Percentiles rank a stretch among this genome's conserved stretches.
Evolutionary conservation across 2,888 invertebrate species (phyloP).

Genomic region (Pharmacophagus antenor): DNA sequence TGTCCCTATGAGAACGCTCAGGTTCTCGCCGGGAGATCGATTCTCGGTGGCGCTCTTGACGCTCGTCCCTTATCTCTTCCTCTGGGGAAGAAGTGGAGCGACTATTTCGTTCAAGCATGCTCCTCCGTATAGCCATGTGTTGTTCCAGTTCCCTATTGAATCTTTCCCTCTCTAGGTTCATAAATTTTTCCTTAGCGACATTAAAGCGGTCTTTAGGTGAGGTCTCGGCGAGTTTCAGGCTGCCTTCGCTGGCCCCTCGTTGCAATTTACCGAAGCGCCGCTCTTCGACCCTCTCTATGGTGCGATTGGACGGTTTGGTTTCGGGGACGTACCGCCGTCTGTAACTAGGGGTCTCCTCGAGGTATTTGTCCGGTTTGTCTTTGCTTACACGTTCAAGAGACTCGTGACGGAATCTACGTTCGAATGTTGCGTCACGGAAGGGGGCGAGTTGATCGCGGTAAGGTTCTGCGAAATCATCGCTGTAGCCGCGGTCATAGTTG

Average conservation of each 20-base stretch:
- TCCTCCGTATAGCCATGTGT: conserved; percentile 75
- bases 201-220: conserved; percentile 90
- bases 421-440: conserved; percentile 64
- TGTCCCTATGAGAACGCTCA: conserved; percentile 68
- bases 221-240: conserved; percentile 64
- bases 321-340: conserved; percentile 77
- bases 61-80: conserved; percentile 76
- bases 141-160: conserved; percentile 80
- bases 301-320: conserved; percentile 69
- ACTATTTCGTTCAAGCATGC: conserved; percentile 75
- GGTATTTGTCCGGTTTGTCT: conserved; percentile 65
- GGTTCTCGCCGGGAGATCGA: conserved; percentile 69
- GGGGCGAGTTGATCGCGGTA: conserved; percentile 66
- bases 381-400: conserved; percentile 61
- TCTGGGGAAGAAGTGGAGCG: conserved; percentile 79
- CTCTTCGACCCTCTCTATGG: conserved; percentile 72
- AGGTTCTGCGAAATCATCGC: conserved; percentile 48
- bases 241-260: conserved; percentile 70
- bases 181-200: conserved; percentile 92
- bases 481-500: conserved; percentile 45
- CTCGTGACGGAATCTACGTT: conserved; percentile 71
- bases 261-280: conserved; percentile 69
- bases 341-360: conserved; percentile 61
- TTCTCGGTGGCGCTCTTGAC: conserved; percentile 69
- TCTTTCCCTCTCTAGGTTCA: conserved; percentile 87